Percentiles rank a stretch among this genome's conserved stretches.
Evolutionary conservation across 2,113 vertebrate species (phyloP).

Genomic region (Anoura caudifer): DNA sequence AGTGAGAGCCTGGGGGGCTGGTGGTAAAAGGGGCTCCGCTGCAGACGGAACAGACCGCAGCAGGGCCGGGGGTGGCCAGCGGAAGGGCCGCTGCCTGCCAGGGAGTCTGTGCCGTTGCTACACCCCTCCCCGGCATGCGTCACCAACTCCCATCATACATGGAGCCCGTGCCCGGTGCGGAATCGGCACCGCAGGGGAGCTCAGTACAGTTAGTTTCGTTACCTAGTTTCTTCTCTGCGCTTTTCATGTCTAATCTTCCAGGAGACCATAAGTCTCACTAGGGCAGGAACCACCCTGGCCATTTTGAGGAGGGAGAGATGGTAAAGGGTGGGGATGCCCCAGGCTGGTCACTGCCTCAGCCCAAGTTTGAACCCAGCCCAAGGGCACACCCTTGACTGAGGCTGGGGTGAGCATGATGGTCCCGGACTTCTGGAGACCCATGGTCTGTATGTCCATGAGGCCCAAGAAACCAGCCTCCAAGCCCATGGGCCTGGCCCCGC

Average conservation of each 20-base stretch:
- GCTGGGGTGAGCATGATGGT: background rate
- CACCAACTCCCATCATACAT: fast-evolving
- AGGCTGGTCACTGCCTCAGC: background rate
- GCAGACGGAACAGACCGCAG: background rate
- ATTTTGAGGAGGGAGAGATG: too few species aligned
- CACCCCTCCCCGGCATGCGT: background rate
- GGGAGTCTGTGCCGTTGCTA: fast-evolving
- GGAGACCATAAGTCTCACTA: background rate
- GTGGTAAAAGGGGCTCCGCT: background rate
- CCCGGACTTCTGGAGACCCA: background rate
- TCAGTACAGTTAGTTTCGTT: background rate
- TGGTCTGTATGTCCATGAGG: background rate
- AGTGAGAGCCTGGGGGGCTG: background rate
- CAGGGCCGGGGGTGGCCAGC: background rate
- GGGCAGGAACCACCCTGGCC: background rate
- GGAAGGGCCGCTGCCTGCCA: fast-evolving
- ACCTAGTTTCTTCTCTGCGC: background rate
- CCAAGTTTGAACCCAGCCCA: background rate
- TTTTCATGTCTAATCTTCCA: background rate
- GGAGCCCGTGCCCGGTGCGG: background rate
- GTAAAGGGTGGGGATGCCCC: background rate
- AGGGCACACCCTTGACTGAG: background rate
- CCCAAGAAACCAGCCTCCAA: background rate
- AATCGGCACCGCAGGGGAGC: background rate
- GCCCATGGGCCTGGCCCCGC: background rate